Base-by-base conservation (phyloP, 2,888 invertebrate species). In the Trichacis sp. region DNA sequence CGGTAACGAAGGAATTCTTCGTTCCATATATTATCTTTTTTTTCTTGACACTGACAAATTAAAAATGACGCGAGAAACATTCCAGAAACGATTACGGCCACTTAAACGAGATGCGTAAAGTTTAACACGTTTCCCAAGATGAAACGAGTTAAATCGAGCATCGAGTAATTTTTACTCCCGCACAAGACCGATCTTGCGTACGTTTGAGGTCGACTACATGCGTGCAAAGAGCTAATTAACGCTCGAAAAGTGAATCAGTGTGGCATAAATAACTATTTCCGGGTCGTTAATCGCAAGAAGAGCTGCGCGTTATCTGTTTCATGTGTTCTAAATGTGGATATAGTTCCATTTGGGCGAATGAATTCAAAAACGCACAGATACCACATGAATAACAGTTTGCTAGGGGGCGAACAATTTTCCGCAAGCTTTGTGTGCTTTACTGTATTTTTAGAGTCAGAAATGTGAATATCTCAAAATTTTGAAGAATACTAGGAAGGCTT, bases 251-350 rank as follows among this genome's bases (percentile, higher is more conserved):
- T 69, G 66, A 69, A 66, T 66, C 69, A 61, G 61, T 56, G 69
- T 64, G 60, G 66, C 55, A 69, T 69, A 69, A 69, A 69, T 69
- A 69, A 69, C 66, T 51, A 59, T 61, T 69, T 69, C 69, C 69
- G 69, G 63, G 65, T 69, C 69, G 65, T 69, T 69, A 63, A 69
- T 69, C 63, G 69, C 50, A 52, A 69, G 69, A 69, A 52, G 60
- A 62, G 69, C 52, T 59, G 61, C 59, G 60, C 45, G 58, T 58
- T 64, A 66, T 66, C 64, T 66, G 53, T 56, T 64, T 58, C 55
- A 60, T 55, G 61, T 61, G 60, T 53, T 55, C 59, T 52, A 59
- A 66, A 66, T 55, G 59, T 52, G 58, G 57, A 47, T 33, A 49
- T 58, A 45, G 45, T 55, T 53, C 58, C 61, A 53, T 53, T 55